These are phyloP conservation scores for Sapajus apella DNA, from an alignment of 2,113 vertebrate species.

Conservation along the genomic window DNA sequence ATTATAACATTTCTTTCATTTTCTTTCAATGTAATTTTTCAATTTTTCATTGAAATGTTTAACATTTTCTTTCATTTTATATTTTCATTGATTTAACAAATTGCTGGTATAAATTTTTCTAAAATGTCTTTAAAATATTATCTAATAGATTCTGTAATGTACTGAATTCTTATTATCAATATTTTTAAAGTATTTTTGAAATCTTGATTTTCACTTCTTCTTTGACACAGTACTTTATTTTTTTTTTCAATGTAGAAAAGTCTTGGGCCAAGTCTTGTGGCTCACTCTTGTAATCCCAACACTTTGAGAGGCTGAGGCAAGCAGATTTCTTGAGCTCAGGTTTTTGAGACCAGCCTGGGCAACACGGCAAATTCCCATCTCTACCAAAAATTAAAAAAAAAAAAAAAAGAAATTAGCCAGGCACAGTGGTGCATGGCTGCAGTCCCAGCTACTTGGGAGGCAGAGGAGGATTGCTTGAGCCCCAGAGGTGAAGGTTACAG, in stretches of 20 bases:
- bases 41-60: neutral
- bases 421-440: too few species aligned
- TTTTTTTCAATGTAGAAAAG: neutral
- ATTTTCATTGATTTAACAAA: neutral
- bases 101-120: neutral
- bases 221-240: neutral
- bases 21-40: neutral
- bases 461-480: too few species aligned
- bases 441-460: too few species aligned
- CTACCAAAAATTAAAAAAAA: too few species aligned
- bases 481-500: too few species aligned
- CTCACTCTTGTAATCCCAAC: too few species aligned
- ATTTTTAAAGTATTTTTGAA: neutral
- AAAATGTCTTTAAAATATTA: neutral
- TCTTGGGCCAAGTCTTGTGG: too few species aligned
- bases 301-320: too few species aligned
- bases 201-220: neutral
- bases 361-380: too few species aligned
- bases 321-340: too few species aligned
- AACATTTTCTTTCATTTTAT: neutral
- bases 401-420: too few species aligned
- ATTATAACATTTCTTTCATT: neutral
- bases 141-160: neutral
- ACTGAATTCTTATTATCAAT: constrained; percentile 5
- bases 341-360: too few species aligned